Base-by-base conservation (phyloP, 2,888 invertebrate genomes). In the Alitta virens region DNA sequence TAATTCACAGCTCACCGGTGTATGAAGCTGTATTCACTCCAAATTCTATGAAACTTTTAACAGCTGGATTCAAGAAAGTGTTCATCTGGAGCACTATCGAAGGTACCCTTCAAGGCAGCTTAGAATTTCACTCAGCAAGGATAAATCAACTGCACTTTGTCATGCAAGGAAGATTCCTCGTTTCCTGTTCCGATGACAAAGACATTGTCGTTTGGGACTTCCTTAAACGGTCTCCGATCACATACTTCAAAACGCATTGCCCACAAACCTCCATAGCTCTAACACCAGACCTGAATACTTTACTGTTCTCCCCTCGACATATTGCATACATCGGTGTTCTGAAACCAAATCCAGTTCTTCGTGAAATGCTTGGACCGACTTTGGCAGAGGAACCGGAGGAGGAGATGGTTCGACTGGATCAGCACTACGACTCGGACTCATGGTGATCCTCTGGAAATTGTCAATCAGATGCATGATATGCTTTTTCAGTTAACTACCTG, bases 131-230 rank as follows among this genome's bases (percentile, higher is more conserved):
- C 60, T 55, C 62, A 26, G 68, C 71, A 58, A 72, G 74, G 63
- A 67, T 76, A 9, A 67, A 63, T 16, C 60, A 64, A 21, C 62
- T 75, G 18, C 63, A 67, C 38, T 74, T 76, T 63, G 68, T 68
- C n/a, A 43, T 50, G 1, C 65, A 68, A 21, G 74, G 71, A 2
- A 66, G 65, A 23, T 73, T 64, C 55, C 63, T 76, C 27, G 59
- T 76, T 1, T 70, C 73, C 1, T 64, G 71, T 14, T 66, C 71
- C 5, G 33, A 65, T 23, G 76, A 76, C 59, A 74, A 73, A 53
- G 68, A 69, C 16, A 65, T 76, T 2, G 64, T 73, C 2, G 40
- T 75, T 14, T 76, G 75, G 74, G 73, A 74, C 58, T 67, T 68
- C 46, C 51, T 56, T 0, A 50, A 65, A 14, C 38, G 64, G 2